Evolutionary conservation across 2,888 invertebrate species (phyloP), one percentile per base, ranked within the genome.

Genomic region (Monopis laevigella): DNA sequence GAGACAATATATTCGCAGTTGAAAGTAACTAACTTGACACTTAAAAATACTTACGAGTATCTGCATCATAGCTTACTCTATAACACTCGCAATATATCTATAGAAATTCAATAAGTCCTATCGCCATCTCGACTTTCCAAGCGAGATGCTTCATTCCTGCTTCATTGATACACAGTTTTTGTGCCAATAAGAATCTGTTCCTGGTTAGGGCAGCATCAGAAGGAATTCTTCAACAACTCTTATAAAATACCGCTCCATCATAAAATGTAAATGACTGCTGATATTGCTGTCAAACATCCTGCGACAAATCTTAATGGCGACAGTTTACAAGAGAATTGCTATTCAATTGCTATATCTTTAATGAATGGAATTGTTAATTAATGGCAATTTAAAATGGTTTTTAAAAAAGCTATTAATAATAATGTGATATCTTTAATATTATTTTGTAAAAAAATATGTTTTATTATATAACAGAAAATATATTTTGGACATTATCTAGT

Each of bases 141-240:
- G 59, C 58, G 56, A 52, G 56, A 45, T 53, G 52, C 53, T 36
- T 58, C 36, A 32, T 32, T 32, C 32, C 17, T 32, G 3, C 32
- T 5, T 17, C 16, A 16, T 14, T 4, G n/a, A n/a, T n/a, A n/a
- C n/a, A n/a, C n/a, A 56, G 55, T 68, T 73, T 73, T 62, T 62
- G 55, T 53, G 47, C 52, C 55, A 59, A 60, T 62, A 64, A 62
- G 67, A 71, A 68, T 70, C 62, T 64, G 73, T 80, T 80, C 77
- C 78, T 80, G 77, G 70, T 75, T 57, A n/a, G n/a, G n/a, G 16
- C 32, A 16, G 17, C 14, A 32, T n/a, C 8, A 32, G 10, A 17
- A 17, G 14, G 14, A 17, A 32, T 32, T 32, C 32, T 32, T 3
- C 14, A 32, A 17, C 10, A 32, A 17, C 32, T 32, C 32, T 32